Base-by-base conservation (phyloP, 2,888 invertebrate species). In the Nyleta sp. region DNA sequence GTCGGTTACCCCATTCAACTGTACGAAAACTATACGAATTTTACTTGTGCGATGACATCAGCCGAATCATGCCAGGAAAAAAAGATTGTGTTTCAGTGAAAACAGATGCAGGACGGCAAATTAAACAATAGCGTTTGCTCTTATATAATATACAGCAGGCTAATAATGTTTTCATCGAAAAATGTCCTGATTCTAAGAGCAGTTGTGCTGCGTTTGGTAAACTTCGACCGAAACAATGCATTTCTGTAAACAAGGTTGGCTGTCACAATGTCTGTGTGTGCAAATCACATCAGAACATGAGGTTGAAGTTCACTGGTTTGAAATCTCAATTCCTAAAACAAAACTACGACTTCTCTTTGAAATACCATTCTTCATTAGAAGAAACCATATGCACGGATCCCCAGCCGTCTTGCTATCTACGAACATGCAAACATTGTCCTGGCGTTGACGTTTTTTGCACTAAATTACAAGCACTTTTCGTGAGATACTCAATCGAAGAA, bases 401-500 rank as follows among this genome's bases (percentile, higher is more conserved):
- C 8, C 13, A 24, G 13, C 48, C 13, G 24, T 20, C 22, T 18
- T 72, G 72, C 38, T 50, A 38, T 28, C 15, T 64, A 13, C 17
- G 40, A 20, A 46, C 22, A 20, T 72, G 64, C 55, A 48, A 55
- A 31, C 48, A 64, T 1, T 72, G 64, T 31, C 72, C 57, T 33
- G 72, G 72, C 8, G 10, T 20, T 42, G 22, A 40, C n/a, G 38
- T 8, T 6, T 59, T 60, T 60, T 71, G 35, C 17, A 11, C 35
- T 5, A 64, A 62, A 11, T 1, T 48, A 48, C 22, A 3, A 8
- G 24, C 11, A 55, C n/a, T 55, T 6, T 38, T 55, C 22, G 22
- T 2, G 3, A 22, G 38, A 2, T 24, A 55, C 22, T 55, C 38
- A 22, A 38, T 55, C 6, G 13, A 11, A 20, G 22, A 55, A 31